Conservation (phyloP, 2,797 vertebrate genomes). For the Chrysolophus pictus region DNA sequence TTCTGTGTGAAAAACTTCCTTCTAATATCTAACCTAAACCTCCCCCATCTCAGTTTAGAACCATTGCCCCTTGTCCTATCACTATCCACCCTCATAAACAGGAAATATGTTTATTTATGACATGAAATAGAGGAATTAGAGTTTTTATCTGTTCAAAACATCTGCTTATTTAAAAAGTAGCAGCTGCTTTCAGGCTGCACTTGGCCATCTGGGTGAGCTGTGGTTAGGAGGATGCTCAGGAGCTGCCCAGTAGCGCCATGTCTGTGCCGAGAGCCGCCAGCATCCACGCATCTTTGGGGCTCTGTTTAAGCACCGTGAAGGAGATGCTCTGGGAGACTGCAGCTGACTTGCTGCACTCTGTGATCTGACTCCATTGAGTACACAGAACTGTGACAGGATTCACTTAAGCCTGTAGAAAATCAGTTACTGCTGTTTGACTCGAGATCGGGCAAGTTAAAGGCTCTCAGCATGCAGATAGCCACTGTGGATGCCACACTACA, state of each 20-base stretch:
- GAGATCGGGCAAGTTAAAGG: conserved; percentile 19
- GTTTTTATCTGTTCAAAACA: not conserved
- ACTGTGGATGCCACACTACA: not conserved
- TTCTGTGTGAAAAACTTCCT: no score
- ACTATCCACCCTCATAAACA: no score
- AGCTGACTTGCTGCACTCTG: not conserved
- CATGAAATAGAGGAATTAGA: not conserved
- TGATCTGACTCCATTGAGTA: not conserved
- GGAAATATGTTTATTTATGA: not conserved
- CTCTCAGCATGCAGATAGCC: not conserved
- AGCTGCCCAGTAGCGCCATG: no score
- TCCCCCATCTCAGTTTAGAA: no score
- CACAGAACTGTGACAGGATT: not conserved
- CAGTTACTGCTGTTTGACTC: not conserved
- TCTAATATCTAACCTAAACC: no score
- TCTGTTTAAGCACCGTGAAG: conserved; percentile 1
- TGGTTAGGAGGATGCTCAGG: no score
- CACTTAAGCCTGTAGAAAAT: conserved; percentile 36
- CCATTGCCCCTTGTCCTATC: no score
- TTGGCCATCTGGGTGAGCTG: no score
- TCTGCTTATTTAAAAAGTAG: not conserved
- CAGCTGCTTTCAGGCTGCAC: not conserved
- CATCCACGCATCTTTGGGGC: not conserved
- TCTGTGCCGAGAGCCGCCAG: no score
- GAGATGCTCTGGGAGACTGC: not conserved